These are phyloP conservation scores for Brachypteracias leptosomus DNA, from an alignment of 2,113 vertebrate species.

Conservation along the genomic window DNA sequence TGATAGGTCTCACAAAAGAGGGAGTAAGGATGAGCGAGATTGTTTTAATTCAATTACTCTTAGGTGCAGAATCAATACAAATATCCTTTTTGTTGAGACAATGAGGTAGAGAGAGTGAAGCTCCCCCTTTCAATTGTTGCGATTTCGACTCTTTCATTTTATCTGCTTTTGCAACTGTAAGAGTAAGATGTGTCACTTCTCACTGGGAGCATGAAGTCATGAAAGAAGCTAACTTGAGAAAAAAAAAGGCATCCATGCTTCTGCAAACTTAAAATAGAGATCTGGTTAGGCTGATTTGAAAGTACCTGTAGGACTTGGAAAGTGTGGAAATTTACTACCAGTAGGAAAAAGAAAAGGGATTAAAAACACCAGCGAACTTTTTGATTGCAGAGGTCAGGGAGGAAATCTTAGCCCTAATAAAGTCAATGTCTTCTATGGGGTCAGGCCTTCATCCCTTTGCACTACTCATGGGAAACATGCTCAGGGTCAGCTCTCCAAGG, in stretches of 20 bases:
- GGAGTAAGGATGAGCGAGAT: background rate
- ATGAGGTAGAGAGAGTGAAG: background rate
- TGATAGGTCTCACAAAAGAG: background rate
- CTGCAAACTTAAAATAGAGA: background rate
- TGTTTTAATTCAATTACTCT: constrained; percentile 4
- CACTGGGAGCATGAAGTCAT: background rate
- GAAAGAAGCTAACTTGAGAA: background rate
- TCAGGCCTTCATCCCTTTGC: background rate
- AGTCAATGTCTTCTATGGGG: background rate
- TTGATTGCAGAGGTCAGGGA: background rate
- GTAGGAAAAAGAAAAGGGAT: background rate
- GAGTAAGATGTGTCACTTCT: background rate
- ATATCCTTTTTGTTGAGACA: background rate
- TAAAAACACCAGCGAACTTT: background rate
- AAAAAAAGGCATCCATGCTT: background rate
- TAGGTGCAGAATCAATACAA: background rate
- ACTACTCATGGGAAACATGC: background rate
- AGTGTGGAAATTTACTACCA: background rate
- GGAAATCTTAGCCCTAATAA: background rate
- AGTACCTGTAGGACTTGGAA: background rate
- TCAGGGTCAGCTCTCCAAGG: background rate
- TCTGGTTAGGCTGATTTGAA: background rate
- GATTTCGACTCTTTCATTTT: background rate
- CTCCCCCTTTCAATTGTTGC: background rate
- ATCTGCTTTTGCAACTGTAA: background rate